A percentile compares a stretch with the other conserved stretches of the same genome.
These are phyloP conservation scores for Penaeus vannamei DNA, from an alignment of 1,140 invertebrate species.

Conservation along the genomic window DNA sequence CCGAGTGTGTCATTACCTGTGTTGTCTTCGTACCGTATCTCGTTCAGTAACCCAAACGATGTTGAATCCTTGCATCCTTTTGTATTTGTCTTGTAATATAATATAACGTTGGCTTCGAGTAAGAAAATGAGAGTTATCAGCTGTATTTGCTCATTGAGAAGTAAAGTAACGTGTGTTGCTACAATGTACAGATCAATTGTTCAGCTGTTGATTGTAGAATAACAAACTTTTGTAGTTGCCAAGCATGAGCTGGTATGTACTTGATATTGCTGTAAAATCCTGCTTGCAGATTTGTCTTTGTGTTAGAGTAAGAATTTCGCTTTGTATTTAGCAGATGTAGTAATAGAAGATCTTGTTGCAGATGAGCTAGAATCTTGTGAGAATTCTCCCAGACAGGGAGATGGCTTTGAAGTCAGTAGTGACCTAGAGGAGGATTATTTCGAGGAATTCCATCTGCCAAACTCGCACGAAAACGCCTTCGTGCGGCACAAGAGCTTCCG, in stretches of 20 bases:
- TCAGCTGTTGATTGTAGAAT: background rate
- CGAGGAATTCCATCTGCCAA: slow-evolving; percentile 71
- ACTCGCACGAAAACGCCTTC: slow-evolving; percentile 71
- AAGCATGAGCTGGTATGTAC: background rate
- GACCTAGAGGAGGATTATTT: slow-evolving; percentile 71
- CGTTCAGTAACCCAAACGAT: too few species aligned
- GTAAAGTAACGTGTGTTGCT: background rate
- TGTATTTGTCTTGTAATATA: background rate
- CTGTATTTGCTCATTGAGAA: too few species aligned
- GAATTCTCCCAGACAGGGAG: slow-evolving; percentile 47
- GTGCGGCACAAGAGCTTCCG: slow-evolving; percentile 70
- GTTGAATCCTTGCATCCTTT: background rate
- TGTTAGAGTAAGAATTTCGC: background rate
- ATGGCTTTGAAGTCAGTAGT: slow-evolving; percentile 60
- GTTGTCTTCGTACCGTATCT: too few species aligned
- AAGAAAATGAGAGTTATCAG: too few species aligned
- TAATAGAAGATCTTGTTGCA: slow-evolving; percentile 54
- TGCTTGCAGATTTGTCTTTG: background rate
- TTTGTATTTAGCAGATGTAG: background rate
- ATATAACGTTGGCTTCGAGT: background rate
- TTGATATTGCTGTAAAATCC: slow-evolving; percentile 1
- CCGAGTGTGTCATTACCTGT: too few species aligned
- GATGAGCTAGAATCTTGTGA: slow-evolving; percentile 52
- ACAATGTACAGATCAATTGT: background rate
- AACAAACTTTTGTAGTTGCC: background rate